Evolutionary conservation across 2,888 invertebrate species (phyloP).

Genomic region (Drosophila kokeensis): DNA sequence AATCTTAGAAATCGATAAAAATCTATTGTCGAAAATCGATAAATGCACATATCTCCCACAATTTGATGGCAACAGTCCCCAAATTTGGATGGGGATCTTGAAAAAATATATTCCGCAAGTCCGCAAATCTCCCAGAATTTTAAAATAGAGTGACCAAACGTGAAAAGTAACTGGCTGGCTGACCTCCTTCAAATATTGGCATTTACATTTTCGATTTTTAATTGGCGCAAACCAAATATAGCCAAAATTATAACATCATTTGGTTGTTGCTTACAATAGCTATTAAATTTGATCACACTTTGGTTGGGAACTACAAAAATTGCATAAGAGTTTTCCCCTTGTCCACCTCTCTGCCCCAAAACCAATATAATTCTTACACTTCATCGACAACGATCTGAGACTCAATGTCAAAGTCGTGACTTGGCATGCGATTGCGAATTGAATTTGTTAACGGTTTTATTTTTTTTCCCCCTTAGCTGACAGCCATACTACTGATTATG

Average conservation of each 20-base stretch:
- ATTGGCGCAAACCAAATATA: background rate
- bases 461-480: conserved; percentile 86
- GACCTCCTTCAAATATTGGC: too few species aligned
- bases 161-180: too few species aligned
- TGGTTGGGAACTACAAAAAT: background rate
- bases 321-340: background rate
- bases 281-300: background rate
- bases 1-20: too few species aligned
- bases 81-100: background rate
- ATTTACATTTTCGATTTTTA: background rate
- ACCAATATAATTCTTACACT: background rate
- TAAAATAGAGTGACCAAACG: too few species aligned
- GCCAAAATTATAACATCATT: background rate
- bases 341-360: background rate
- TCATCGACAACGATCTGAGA: background rate
- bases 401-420: background rate
- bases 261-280: background rate
- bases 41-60: background rate
- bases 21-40: background rate
- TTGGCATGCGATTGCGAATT: conserved; percentile 30
- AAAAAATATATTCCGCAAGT: too few species aligned
- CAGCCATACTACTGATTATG: conserved; percentile 90
- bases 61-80: background rate
- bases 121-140: too few species aligned
- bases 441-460: conserved; percentile 10